Evolutionary conservation across 2,888 invertebrate genomes (phyloP).

Genomic region (Anaspis maculata): DNA sequence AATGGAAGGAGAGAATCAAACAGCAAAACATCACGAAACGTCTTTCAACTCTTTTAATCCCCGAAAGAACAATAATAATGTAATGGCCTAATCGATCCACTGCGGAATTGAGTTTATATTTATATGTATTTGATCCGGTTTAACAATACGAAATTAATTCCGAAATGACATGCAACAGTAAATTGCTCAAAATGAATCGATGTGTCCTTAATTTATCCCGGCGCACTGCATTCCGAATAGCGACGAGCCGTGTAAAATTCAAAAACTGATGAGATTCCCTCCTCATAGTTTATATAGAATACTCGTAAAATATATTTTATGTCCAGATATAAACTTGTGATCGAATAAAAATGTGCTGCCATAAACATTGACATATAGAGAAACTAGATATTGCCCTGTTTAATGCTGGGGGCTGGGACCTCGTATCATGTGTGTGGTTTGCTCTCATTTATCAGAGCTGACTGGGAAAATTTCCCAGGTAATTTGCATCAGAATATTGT

Average conservation of each 20-base stretch:
- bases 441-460: no score
- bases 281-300: slow-evolving; percentile 19
- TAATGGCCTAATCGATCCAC: slow-evolving; percentile 13
- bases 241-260: slow-evolving; percentile 15
- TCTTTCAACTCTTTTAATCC: neutral
- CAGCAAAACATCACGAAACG: neutral
- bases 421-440: no score
- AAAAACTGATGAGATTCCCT: slow-evolving; percentile 20
- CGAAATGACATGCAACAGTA: slow-evolving; percentile 20
- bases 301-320: slow-evolving; percentile 22
- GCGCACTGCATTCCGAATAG: slow-evolving; percentile 7
- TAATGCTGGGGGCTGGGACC: no score
- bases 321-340: slow-evolving; percentile 18
- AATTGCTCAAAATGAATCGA: slow-evolving; percentile 8
- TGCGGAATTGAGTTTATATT: slow-evolving; percentile 23
- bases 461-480: no score
- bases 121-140: slow-evolving; percentile 17
- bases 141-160: slow-evolving; percentile 24
- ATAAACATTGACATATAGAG: slow-evolving; percentile 21
- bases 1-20: neutral
- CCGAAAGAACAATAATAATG: slow-evolving; percentile 5
- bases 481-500: no score
- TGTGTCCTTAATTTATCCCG: neutral
- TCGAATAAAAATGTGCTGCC: slow-evolving; percentile 19
- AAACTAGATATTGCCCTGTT: slow-evolving; percentile 16